A percentile compares a stretch with the other conserved stretches of the same genome.
phyloP scores from a whole-genome alignment of 2,797 vertebrate genomes.

The Anguilla anguilla region DNA sequence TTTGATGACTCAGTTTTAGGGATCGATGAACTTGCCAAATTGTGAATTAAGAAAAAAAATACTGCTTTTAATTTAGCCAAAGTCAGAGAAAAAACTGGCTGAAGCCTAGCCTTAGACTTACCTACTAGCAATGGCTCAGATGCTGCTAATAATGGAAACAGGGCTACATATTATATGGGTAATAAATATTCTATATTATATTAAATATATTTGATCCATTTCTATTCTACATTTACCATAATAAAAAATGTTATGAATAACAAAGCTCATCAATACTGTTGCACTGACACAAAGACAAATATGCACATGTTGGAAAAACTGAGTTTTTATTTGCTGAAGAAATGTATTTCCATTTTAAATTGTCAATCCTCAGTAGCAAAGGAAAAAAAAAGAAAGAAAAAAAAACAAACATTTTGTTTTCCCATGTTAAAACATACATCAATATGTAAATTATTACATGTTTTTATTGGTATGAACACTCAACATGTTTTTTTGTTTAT shows the following conservation, averaged over 20 bases:
- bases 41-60: no score
- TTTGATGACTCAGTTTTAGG: no score
- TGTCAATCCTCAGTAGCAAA: background rate
- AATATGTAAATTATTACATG: background rate
- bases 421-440: background rate
- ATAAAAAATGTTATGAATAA: background rate
- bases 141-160: no score
- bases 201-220: no score
- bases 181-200: no score
- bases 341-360: background rate
- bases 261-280: background rate
- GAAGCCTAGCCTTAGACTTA: no score
- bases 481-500: background rate
- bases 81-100: no score
- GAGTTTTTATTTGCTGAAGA: background rate
- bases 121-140: no score
- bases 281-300: background rate
- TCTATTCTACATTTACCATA: background rate
- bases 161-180: no score
- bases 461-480: background rate
- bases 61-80: no score
- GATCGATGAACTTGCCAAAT: no score
- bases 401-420: background rate
- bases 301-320: background rate
- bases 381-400: background rate